phyloP scores from a whole-genome alignment of 2,113 vertebrate genomes.

The Myrmophylax atrothorax region DNA sequence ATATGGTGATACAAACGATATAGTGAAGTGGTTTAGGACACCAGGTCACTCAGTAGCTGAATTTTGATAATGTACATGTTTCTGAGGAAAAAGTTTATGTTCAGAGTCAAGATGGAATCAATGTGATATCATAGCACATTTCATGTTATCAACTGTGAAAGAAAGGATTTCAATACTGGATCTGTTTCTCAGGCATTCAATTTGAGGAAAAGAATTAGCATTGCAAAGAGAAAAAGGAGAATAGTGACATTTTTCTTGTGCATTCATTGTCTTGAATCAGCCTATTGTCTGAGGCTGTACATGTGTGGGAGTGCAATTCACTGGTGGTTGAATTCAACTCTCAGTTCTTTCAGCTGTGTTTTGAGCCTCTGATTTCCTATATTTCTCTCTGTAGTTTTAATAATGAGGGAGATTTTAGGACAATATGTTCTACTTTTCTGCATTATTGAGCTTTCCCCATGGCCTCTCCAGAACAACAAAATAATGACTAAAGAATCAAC shows the following conservation, averaged over 20 bases:
- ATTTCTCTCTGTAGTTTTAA: slow-evolving; percentile 71
- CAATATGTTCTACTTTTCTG: slow-evolving; percentile 23
- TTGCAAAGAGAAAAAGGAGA: slow-evolving; percentile 79
- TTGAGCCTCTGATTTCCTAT: slow-evolving; percentile 70
- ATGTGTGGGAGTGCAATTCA: slow-evolving; percentile 74
- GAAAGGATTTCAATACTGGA: slow-evolving; percentile 13
- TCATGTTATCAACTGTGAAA: slow-evolving; percentile 31
- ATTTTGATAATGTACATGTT: neutral
- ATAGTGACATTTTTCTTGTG: slow-evolving; percentile 79
- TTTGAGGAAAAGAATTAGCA: slow-evolving; percentile 75
- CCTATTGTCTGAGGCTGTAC: slow-evolving; percentile 77
- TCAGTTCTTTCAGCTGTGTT: slow-evolving; percentile 82
- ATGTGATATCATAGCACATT: slow-evolving; percentile 31
- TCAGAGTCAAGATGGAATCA: slow-evolving; percentile 38
- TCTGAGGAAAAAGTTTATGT: slow-evolving; percentile 20
- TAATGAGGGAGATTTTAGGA: slow-evolving; percentile 41
- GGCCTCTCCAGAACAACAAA: neutral
- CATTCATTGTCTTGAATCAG: slow-evolving; percentile 83
- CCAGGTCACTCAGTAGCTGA: neutral
- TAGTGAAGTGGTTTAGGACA: neutral
- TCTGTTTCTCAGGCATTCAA: slow-evolving; percentile 53
- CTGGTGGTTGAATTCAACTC: slow-evolving; percentile 62
- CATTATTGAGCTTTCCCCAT: slow-evolving; percentile 7
- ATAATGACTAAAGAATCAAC: neutral
- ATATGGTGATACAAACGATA: neutral